A percentile compares a stretch with the other conserved stretches of the same genome.
These are phyloP conservation scores for Diabrotica virgifera DNA, from an alignment of 1,140 invertebrate genomes.

Conservation along the genomic window DNA sequence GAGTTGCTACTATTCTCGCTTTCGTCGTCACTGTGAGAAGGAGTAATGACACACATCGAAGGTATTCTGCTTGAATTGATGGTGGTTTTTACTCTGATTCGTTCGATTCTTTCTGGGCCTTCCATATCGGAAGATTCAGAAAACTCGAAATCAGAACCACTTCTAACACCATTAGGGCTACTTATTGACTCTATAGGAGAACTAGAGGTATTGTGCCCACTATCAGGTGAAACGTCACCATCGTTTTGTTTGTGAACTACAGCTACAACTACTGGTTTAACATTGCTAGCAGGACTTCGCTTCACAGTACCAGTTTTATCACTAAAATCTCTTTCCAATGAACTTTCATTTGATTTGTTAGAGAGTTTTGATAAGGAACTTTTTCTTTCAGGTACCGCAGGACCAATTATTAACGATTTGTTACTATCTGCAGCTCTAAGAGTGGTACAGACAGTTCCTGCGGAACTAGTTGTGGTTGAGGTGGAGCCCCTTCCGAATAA, in stretches of 20 bases:
- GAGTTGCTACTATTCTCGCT: slow-evolving; percentile 47
- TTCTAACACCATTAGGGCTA: slow-evolving; percentile 64
- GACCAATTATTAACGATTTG: slow-evolving; percentile 57
- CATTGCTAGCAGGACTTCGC: slow-evolving; percentile 51
- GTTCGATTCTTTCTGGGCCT: slow-evolving; percentile 77
- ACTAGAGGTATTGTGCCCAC: slow-evolving; percentile 76
- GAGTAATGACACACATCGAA: slow-evolving; percentile 89
- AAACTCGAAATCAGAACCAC: slow-evolving; percentile 68
- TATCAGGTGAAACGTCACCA: slow-evolving; percentile 71
- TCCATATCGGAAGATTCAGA: slow-evolving; percentile 83
- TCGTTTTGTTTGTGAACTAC: slow-evolving; percentile 62
- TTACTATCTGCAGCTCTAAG: slow-evolving; percentile 61
- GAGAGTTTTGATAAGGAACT: slow-evolving; percentile 59
- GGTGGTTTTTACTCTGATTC: slow-evolving; percentile 80
- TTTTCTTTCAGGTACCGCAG: slow-evolving; percentile 73
- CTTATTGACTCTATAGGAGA: slow-evolving; percentile 72
- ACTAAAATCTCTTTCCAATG: slow-evolving; percentile 57
- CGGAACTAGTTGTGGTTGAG: slow-evolving; percentile 84
- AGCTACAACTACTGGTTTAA: slow-evolving; percentile 52
- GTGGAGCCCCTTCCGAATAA: slow-evolving; percentile 84
- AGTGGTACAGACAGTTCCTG: slow-evolving; percentile 83
- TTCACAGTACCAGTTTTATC: slow-evolving; percentile 58
- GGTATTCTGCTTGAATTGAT: slow-evolving; percentile 85
- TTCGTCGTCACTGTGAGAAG: slow-evolving; percentile 83
- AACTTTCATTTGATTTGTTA: slow-evolving; percentile 49